These are phyloP conservation scores for Elysia crispata DNA, from an alignment of 2,888 invertebrate genomes.

Conservation along the genomic window DNA sequence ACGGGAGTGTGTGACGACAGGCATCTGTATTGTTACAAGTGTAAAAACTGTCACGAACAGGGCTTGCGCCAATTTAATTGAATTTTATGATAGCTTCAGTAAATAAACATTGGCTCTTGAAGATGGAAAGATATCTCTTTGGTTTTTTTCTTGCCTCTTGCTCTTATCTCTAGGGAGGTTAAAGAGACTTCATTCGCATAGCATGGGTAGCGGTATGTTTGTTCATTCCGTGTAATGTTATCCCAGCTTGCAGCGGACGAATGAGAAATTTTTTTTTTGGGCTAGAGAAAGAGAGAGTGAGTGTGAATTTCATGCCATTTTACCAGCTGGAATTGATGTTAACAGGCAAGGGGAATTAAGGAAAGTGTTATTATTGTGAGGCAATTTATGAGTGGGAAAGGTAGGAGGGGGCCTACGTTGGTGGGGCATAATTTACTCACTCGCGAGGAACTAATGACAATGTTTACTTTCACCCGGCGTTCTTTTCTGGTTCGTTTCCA, in stretches of 20 bases:
- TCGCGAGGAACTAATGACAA: constrained; percentile 29
- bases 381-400: constrained; percentile 50
- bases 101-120: constrained; percentile 42
- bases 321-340: constrained; percentile 47
- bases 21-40: too few relatives aligned
- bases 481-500: constrained; percentile 31
- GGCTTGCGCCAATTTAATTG: constrained; percentile 29
- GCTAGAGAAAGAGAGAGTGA: too few relatives aligned
- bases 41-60: too few relatives aligned
- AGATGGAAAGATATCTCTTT: background rate
- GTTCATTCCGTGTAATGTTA: too few relatives aligned
- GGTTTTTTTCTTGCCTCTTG: too few relatives aligned
- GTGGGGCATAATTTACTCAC: constrained; percentile 9
- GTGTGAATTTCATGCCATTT: constrained; percentile 27
- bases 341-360: constrained; percentile 48
- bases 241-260: too few relatives aligned
- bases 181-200: too few relatives aligned
- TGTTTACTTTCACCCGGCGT: constrained; percentile 13
- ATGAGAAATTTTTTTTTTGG: too few relatives aligned
- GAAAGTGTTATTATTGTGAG: constrained; percentile 52
- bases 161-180: too few relatives aligned
- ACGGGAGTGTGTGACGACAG: too few relatives aligned
- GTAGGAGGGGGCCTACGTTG: background rate
- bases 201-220: too few relatives aligned
- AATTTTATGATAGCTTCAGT: constrained; percentile 38